phyloP scores from a whole-genome alignment of 1,140 invertebrate species.

The Dendroctonus valens region DNA sequence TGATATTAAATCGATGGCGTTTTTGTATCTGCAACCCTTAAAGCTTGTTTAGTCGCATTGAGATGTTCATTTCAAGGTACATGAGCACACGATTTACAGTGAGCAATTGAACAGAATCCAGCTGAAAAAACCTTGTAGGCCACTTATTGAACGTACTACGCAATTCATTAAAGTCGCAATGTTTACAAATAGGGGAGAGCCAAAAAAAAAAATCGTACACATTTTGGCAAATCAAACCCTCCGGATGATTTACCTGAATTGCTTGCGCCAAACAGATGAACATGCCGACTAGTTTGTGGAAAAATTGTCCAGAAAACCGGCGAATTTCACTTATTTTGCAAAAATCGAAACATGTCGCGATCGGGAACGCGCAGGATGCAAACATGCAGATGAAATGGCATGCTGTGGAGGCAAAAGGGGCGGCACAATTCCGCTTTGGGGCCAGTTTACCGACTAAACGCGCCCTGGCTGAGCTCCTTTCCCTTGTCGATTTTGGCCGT shows the following conservation, averaged over 20 bases:
- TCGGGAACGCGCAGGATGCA: conserved; percentile 11
- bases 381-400: conserved; percentile 14
- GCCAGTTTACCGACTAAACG: conserved; percentile 5
- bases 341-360: conserved; percentile 7
- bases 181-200: neutral
- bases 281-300: neutral
- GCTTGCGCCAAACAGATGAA: neutral
- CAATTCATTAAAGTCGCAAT: neutral
- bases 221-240: neutral
- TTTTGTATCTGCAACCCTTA: too few species aligned
- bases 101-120: neutral
- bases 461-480: neutral
- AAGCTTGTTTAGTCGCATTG: too few species aligned
- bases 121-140: neutral
- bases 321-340: neutral
- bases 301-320: neutral
- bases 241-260: conserved; percentile 8
- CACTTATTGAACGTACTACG: neutral
- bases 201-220: neutral
- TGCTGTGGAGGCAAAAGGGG: neutral
- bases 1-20: too few species aligned
- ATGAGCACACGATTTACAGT: neutral
- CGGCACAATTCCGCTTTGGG: neutral
- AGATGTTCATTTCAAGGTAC: too few species aligned
- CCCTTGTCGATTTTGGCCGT: conserved; percentile 6